Conservation (phyloP, 2,888 invertebrate species). For the Drosophila antonietae region DNA sequence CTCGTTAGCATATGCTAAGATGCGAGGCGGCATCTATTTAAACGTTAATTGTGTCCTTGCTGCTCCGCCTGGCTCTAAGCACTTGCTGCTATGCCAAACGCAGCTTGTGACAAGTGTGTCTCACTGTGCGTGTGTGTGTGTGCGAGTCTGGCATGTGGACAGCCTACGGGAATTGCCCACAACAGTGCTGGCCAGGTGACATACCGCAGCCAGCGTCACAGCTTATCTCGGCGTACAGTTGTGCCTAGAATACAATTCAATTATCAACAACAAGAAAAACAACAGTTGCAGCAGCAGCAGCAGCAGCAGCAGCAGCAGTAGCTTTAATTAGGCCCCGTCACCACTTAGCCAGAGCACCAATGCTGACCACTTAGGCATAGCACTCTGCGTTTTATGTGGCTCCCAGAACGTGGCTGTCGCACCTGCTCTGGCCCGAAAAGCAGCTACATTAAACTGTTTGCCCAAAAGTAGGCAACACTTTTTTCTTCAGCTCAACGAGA, state of each 20-base stretch:
- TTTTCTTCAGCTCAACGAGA: not conserved
- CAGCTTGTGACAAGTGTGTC: slow-evolving; percentile 29
- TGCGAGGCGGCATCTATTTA: slow-evolving; percentile 38
- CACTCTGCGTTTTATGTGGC: slow-evolving; percentile 49
- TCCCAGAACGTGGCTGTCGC: slow-evolving; percentile 40
- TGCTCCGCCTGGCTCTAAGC: slow-evolving; percentile 11
- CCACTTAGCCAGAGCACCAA: not conserved
- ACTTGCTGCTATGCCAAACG: slow-evolving; percentile 15
- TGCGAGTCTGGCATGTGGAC: slow-evolving; percentile 10
- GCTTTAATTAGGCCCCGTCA: slow-evolving; percentile 25
- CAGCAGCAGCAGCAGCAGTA: slow-evolving; percentile 3
- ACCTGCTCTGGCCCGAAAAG: slow-evolving; percentile 1
- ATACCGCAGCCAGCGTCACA: not conserved
- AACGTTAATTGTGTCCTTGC: slow-evolving; percentile 54
- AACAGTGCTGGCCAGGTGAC: slow-evolving; percentile 19
- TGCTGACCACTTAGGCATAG: slow-evolving; percentile 23
- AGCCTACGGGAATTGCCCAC: slow-evolving; percentile 30
- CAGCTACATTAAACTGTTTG: slow-evolving; percentile 24
- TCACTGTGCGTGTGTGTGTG: not conserved
- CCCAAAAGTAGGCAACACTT: slow-evolving; percentile 41
- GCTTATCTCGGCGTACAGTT: slow-evolving; percentile 37
- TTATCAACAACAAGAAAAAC: not conserved
- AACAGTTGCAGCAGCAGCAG: not conserved
- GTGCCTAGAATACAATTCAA: slow-evolving; percentile 10
- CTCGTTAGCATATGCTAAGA: slow-evolving; percentile 31